Evolutionary conservation across 2,113 vertebrate species (phyloP).

Genomic region (Jaculus jaculus): DNA sequence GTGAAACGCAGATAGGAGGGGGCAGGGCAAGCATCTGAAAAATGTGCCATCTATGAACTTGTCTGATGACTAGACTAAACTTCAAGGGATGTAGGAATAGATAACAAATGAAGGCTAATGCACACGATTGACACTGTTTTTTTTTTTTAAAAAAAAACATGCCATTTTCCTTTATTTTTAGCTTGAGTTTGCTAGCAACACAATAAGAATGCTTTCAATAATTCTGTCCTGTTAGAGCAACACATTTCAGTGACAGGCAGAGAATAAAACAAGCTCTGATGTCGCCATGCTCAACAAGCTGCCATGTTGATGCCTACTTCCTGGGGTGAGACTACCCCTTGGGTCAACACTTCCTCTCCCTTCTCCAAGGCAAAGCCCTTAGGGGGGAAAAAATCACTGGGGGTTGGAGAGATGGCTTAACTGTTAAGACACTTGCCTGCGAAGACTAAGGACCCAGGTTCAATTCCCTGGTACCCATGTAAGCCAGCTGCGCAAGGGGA

Average conservation of each 20-base stretch:
- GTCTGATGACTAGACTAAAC: slow-evolving; percentile 13
- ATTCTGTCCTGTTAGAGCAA: background rate
- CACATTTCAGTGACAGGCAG: background rate
- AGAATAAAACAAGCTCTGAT: slow-evolving; percentile 22
- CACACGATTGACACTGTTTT: background rate
- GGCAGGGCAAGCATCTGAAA: background rate
- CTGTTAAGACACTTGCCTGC: too few species aligned
- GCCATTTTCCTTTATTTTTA: slow-evolving; percentile 7
- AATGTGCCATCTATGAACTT: background rate
- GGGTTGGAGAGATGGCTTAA: too few species aligned
- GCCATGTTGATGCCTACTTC: background rate
- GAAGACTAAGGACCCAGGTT: too few species aligned
- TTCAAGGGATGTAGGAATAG: background rate
- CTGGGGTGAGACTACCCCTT: slow-evolving; percentile 47
- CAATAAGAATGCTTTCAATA: slow-evolving; percentile 43
- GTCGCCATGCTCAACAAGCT: slow-evolving; percentile 44
- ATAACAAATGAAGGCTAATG: background rate
- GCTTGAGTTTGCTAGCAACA: background rate
- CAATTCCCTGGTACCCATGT: too few species aligned
- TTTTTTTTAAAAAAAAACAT: background rate
- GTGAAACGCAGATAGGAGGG: background rate
- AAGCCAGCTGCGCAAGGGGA: too few species aligned
- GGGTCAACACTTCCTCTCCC: slow-evolving; percentile 37
- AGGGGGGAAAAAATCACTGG: background rate
- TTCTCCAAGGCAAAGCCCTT: slow-evolving; percentile 25